Evolutionary conservation across 2,797 vertebrate species (phyloP), one percentile per base, ranked within the genome.

Genomic region (Rhinogobio ventralis): DNA sequence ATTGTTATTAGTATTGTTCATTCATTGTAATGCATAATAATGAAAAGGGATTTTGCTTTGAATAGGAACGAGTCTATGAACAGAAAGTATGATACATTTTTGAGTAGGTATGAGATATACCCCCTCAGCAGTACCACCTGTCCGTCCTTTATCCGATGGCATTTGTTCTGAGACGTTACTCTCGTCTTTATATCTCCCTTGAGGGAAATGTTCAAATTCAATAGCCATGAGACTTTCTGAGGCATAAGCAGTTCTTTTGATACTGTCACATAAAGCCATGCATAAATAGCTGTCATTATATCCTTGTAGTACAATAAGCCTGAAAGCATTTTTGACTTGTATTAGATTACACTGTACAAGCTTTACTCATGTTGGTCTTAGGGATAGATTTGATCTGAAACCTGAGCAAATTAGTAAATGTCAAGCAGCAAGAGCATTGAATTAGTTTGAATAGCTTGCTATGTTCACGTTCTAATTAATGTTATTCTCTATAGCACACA

Each of bases 171-270:
- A 84, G 36, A 64, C 20, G 19, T 64, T 71, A 19, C 78, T 86
- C 13, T 76, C 23, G 25, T 80, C 23, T 85, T 42, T 11, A 62
- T 87, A 86, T 84, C 36, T 53, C 67, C 78, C 89, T 55, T 67
- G 74, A 86, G 81, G 67, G 19, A 68, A 77, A 75, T 67, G 49
- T 81, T 69, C 28, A 81, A 57, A 81, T 72, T 85, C 69, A 64
- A 83, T 28, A 85, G 71, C 78, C 49, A 30, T 67, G 68, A 86
- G 84, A 76, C 62, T 67, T 83, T 76, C 60, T 45, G 49, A 84
- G 74, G 55, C 88, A 74, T 64, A 30, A 75, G 55, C 57, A 45
- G 69, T 69, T 87, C 30, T 87, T 86, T 81, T 84, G 5, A 86
- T 81, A 69, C 30, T 15, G 72, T 66, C 30, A 60, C 46, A 51